Evolutionary conservation across 2,797 vertebrate genomes (phyloP), one percentile per base, ranked within the genome.

Genomic region (Petrocephalus sullivani): DNA sequence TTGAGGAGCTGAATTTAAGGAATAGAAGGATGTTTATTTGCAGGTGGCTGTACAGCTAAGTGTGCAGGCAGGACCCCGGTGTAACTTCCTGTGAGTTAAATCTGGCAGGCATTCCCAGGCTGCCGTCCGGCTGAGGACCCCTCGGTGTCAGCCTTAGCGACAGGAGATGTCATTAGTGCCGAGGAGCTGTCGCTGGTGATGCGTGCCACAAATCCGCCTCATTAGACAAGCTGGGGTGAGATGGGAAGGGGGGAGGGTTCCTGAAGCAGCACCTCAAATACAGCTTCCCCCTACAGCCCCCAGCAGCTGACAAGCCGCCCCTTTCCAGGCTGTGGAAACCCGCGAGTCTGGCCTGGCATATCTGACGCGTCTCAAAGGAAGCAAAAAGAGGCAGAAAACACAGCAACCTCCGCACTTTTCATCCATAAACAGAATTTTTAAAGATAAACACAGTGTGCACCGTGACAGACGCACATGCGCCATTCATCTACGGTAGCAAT

Each of bases 271-370:
- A 75, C 86, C 86, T 87, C 88, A 88, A 54, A 93, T 92, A 92
- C 90, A 90, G 84, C 89, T 93, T 89, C 90, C 89, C 88, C 64
- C 67, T 89, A 90, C 88, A 90, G 88, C 60, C 90, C 87, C 33
- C 89, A 89, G 61, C 0, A 16, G 57, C 86, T 91, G 92, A 90
- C 90, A 67, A 54, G 58, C 54, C 83, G 19, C 71, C 88, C 87
- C 33, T 33, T 85, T 41, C 78, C 87, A 86, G 61, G 46, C 2
- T n/a, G 3, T 78, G 87, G 88, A 85, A 37, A 60, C 28, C 86
- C 19, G 12, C 33, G 46, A 46, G 53, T 78, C 87, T 90, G 89
- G 64, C 61, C 56, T 41, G 53, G 54, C 28, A 19, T 37, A 16
- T 58, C 28, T 46, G 84, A 85, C 84, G 16, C 14, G 10, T 56